Base-by-base conservation (phyloP, 2,888 invertebrate genomes). In the Poecilus cupreus region DNA sequence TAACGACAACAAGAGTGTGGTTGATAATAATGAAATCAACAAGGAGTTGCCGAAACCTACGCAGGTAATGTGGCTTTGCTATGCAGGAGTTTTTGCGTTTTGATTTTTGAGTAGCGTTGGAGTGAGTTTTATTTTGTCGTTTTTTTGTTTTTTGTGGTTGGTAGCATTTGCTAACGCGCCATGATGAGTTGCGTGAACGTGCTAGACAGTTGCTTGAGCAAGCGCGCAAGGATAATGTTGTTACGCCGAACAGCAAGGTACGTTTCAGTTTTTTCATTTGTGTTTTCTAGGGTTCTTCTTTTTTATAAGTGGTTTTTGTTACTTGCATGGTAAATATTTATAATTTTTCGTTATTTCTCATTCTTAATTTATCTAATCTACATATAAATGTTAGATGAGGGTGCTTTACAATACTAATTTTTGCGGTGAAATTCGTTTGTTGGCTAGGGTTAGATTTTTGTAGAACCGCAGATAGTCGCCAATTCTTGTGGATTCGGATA, bases 191-290 rank as follows among this genome's bases (percentile, higher is more conserved):
- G 85, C 94, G 95, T 88, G 96, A 96, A 90, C 90, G 95, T 89
- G 96, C 96, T 85, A 93, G 95, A 88, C 93, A 94, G 88, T 91
- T 97, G 88, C 91, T 97, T 85, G 96, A 96, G 87, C 95, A 95
- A 85, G 94, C 96, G 16, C 93, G 94, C 88, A 90, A 92, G 76
- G 95, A 95, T 54, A 85, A 85, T 46, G 85, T 84, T 78, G 86
- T 88, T 37, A 86, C 87, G 43, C 88, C 88, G 68, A 90, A 91
- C 51, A 89, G 90, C 46, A 91, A 90, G 89, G 91, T 91, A 88
- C 83, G 88, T 86, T 84, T 60, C 54, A 54, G 72, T 78, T 79
- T 57, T 37, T 82, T 68, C 72, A 51, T 82, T 82, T 49, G 20
- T 37, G 20, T 68, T 68, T 68, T 18, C 16, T 68, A 60, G 13